phyloP scores from a whole-genome alignment of 2,113 vertebrate species.

The Dipodomys ordii region DNA sequence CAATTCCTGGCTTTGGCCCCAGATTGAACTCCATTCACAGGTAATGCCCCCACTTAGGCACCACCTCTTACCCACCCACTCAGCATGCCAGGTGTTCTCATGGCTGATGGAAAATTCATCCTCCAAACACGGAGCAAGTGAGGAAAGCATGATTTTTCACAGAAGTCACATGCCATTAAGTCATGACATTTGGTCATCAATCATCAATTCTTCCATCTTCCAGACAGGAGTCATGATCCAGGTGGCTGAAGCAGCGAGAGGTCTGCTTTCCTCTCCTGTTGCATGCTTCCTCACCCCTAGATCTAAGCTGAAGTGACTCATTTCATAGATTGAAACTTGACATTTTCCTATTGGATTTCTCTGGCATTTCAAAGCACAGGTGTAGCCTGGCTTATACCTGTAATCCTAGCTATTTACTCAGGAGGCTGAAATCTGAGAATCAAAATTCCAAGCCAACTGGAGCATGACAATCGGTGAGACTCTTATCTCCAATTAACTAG shows the following conservation, averaged over 20 bases:
- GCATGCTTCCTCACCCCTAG: background rate
- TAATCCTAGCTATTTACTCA: no score
- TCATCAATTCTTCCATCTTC: background rate
- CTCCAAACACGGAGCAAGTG: slow-evolving; percentile 16
- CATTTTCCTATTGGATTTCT: slow-evolving; percentile 1
- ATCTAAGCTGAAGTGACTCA: background rate
- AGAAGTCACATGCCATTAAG: background rate
- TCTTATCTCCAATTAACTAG: no score
- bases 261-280: background rate
- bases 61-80: background rate
- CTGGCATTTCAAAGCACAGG: background rate
- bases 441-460: no score
- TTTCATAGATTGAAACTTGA: slow-evolving; percentile 10
- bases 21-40: background rate
- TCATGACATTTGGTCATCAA: background rate
- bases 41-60: background rate
- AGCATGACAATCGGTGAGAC: no score
- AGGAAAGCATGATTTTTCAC: background rate
- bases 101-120: background rate
- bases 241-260: background rate
- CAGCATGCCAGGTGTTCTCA: background rate
- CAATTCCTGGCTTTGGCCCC: background rate
- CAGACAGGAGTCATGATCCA: background rate
- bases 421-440: no score
- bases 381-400: no score